Evolutionary conservation across 2,797 vertebrate genomes (phyloP).

Genomic region (Sebastes kiyomatsui): DNA sequence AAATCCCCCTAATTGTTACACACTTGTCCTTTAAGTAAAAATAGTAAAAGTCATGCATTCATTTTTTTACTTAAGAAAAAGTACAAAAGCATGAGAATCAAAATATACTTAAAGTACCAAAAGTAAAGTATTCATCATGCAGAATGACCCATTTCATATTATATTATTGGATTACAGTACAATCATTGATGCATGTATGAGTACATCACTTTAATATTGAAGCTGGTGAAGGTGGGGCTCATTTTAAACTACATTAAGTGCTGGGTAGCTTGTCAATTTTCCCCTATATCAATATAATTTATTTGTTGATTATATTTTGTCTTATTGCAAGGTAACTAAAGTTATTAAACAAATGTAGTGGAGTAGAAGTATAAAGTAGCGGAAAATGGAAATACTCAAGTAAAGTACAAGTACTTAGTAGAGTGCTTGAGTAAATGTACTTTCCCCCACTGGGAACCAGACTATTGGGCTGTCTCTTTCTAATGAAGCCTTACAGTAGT

Average conservation of each 20-base stretch:
- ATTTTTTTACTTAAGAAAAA: no score
- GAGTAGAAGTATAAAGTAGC: neutral
- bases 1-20: no score
- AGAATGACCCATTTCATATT: neutral
- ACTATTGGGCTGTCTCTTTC: conserved; percentile 4
- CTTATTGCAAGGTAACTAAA: neutral
- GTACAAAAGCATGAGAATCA: neutral
- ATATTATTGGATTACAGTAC: no score
- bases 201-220: no score
- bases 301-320: neutral
- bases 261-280: neutral
- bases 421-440: neutral
- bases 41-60: no score
- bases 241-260: neutral
- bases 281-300: neutral
- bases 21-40: no score
- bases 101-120: neutral
- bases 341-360: neutral
- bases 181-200: no score
- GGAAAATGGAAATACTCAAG: no score
- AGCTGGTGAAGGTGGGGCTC: no score
- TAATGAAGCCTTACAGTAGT: conserved; percentile 31
- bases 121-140: neutral
- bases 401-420: neutral
- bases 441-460: conserved; percentile 4